Conservation (phyloP, 2,113 vertebrate species). For the Hirundichthys speculiger region DNA sequence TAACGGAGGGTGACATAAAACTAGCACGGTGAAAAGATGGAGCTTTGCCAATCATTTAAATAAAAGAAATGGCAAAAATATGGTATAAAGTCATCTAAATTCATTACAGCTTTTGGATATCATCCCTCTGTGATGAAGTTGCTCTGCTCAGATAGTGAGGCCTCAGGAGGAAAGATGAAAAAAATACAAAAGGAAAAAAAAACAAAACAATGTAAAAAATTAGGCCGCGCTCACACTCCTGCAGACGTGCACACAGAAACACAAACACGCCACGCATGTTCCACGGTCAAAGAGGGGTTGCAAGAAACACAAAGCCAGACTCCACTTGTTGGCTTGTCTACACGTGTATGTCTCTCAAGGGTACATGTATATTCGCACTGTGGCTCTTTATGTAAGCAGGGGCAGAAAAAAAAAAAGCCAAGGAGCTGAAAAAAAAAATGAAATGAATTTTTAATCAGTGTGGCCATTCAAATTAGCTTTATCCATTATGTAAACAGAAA, state of each 20-base stretch:
- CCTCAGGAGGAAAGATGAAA: slow-evolving; percentile 68
- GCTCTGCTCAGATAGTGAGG: slow-evolving; percentile 71
- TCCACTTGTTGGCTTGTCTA: slow-evolving; percentile 28
- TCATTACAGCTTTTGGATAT: slow-evolving; percentile 43
- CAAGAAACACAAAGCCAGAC: slow-evolving; percentile 39
- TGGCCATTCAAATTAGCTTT: slow-evolving; percentile 70
- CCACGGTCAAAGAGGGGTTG: slow-evolving; percentile 25
- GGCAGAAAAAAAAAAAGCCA: slow-evolving; percentile 56
- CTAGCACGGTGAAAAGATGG: slow-evolving; percentile 30
- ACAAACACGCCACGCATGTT: slow-evolving; percentile 30
- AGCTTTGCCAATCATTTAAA: slow-evolving; percentile 42
- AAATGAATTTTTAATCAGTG: slow-evolving; percentile 78
- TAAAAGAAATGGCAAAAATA: slow-evolving; percentile 41
- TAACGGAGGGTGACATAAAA: slow-evolving; percentile 10
- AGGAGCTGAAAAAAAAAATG: slow-evolving; percentile 77
- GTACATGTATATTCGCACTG: slow-evolving; percentile 4
- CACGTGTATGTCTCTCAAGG: slow-evolving; percentile 13
- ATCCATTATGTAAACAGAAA: slow-evolving; percentile 79
- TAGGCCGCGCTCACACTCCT: slow-evolving; percentile 65
- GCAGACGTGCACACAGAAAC: slow-evolving; percentile 5
- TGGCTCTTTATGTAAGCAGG: slow-evolving; percentile 43
- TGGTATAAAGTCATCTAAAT: slow-evolving; percentile 44
- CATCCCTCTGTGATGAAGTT: slow-evolving; percentile 63
- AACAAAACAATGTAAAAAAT: slow-evolving; percentile 77
- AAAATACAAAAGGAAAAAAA: too few relatives aligned